Percentiles rank a stretch among this genome's conserved stretches.
Conservation (phyloP, 2,888 invertebrate genomes). For the Baccha elongata region DNA sequence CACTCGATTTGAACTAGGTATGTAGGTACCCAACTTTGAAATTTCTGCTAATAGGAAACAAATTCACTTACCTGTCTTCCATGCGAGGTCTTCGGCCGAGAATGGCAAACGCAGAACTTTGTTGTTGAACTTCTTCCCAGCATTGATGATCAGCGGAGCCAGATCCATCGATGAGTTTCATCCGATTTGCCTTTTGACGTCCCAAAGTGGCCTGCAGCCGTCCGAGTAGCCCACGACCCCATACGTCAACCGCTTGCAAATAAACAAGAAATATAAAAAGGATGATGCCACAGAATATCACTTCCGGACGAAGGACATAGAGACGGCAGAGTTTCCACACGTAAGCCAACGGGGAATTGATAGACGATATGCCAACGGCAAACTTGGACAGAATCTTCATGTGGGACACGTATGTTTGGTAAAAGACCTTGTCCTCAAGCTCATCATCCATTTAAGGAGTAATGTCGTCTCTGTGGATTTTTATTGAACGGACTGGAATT, state of each 20-base stretch:
- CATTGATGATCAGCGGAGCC: slow-evolving; percentile 83
- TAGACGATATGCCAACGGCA: slow-evolving; percentile 88
- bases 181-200: slow-evolving; percentile 77
- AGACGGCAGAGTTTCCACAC: slow-evolving; percentile 90
- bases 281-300: slow-evolving; percentile 88
- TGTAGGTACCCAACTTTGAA: too few species aligned
- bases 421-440: slow-evolving; percentile 93
- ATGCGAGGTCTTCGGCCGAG: slow-evolving; percentile 95
- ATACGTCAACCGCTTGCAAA: slow-evolving; percentile 91
- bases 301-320: slow-evolving; percentile 91
- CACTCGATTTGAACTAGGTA: too few species aligned
- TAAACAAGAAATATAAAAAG: slow-evolving; percentile 90
- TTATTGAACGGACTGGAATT: slow-evolving; percentile 18
- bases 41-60: too few species aligned
- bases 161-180: slow-evolving; percentile 76
- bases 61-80: slow-evolving; percentile 89
- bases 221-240: slow-evolving; percentile 89
- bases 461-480: slow-evolving; percentile 22
- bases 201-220: slow-evolving; percentile 81
- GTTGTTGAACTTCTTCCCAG: slow-evolving; percentile 90
- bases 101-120: slow-evolving; percentile 94
- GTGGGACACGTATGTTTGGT: slow-evolving; percentile 93
- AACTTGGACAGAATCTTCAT: slow-evolving; percentile 92
- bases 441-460: slow-evolving; percentile 91
- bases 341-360: slow-evolving; percentile 89